phyloP scores from a whole-genome alignment of 2,797 vertebrate genomes.

The Sparidentex hasta region DNA sequence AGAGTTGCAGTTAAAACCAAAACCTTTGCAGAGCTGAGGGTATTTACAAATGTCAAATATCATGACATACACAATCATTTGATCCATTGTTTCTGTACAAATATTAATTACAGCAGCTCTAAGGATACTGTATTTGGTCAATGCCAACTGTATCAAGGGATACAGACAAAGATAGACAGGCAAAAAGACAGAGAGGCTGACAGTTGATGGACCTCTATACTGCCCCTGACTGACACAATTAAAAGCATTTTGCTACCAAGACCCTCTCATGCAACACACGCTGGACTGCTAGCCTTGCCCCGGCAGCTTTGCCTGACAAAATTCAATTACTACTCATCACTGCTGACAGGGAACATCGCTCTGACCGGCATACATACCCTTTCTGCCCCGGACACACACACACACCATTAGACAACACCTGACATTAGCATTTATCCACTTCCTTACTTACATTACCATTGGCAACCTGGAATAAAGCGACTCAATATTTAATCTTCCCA shows the following conservation, averaged over 20 bases:
- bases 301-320: constrained; percentile 53
- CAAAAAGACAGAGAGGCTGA: constrained; percentile 13
- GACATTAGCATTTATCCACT: too few species aligned
- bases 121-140: not conserved
- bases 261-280: constrained; percentile 46
- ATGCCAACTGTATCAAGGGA: not conserved
- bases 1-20: not conserved
- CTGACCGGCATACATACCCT: constrained; percentile 56
- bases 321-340: constrained; percentile 78
- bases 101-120: not conserved
- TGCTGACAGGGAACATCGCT: constrained; percentile 57
- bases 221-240: constrained; percentile 61
- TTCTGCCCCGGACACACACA: constrained; percentile 32
- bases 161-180: constrained; percentile 1
- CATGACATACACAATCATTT: not conserved
- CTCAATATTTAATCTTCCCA: too few species aligned
- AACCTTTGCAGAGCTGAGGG: too few species aligned
- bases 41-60: not conserved
- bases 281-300: constrained; percentile 44
- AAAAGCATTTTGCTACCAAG: constrained; percentile 51
- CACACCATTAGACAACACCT: not conserved
- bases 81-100: not conserved
- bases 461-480: too few species aligned
- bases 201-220: constrained; percentile 20
- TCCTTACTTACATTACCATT: too few species aligned